Percentiles rank a stretch among this genome's conserved stretches.
Conservation (phyloP, 2,797 vertebrate species). For the Sus cebifrons region DNA sequence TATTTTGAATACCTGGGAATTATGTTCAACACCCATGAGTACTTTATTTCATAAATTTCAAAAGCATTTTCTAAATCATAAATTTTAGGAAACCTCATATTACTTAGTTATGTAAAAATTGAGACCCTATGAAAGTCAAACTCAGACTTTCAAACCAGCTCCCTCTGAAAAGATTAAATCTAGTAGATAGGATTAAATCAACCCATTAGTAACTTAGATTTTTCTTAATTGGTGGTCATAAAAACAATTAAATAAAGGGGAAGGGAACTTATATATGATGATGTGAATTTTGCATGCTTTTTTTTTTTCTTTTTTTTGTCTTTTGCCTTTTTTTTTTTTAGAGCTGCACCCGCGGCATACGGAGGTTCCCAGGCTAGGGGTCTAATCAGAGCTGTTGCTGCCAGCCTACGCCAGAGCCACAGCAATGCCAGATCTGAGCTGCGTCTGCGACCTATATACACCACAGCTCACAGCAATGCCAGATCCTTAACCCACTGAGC, state of each 20-base stretch:
- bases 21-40: not conserved
- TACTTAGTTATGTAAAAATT: not conserved
- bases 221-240: not conserved
- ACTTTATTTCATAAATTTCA: not conserved
- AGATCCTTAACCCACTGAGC: too few species aligned
- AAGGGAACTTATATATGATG: not conserved
- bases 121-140: not conserved
- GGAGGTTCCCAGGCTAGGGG: too few species aligned
- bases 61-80: not conserved
- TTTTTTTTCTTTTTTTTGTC: not conserved
- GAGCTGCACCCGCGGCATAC: too few species aligned
- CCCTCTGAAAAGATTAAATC: not conserved
- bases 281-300: not conserved
- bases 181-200: not conserved
- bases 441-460: too few species aligned
- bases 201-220: not conserved
- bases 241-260: not conserved
- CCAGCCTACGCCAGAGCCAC: too few species aligned
- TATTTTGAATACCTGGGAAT: constrained; percentile 22
- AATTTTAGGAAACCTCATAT: not conserved
- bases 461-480: too few species aligned
- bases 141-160: not conserved
- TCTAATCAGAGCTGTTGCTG: too few species aligned
- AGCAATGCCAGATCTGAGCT: too few species aligned
- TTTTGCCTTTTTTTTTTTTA: too few species aligned